These are phyloP conservation scores for Smittia sp. DNA, from an alignment of 2,888 invertebrate genomes.

Conservation along the genomic window DNA sequence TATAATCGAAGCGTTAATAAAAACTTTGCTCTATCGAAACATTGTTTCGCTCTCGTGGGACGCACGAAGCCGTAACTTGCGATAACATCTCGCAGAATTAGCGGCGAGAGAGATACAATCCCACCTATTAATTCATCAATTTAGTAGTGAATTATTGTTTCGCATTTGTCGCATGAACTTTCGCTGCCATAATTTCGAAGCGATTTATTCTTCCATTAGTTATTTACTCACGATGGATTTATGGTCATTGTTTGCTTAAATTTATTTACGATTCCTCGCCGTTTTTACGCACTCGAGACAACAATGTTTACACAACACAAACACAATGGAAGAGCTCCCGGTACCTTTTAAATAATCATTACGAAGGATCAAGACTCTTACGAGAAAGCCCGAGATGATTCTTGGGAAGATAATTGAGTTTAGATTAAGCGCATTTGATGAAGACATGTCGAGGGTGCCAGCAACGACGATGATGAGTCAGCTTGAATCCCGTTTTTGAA, in stretches of 20 bases:
- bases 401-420: no score
- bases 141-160: conserved; percentile 21
- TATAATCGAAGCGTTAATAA: not conserved
- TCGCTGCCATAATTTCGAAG: not conserved
- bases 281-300: not conserved
- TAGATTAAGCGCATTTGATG: no score
- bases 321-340: not conserved
- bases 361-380: no score
- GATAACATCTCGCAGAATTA: not conserved
- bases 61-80: conserved; percentile 1
- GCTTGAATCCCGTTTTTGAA: no score
- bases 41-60: not conserved
- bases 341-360: not conserved
- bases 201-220: conserved; percentile 25
- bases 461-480: no score
- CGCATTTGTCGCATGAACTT: conserved; percentile 9
- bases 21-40: not conserved
- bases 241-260: conserved; percentile 21
- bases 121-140: conserved; percentile 30
- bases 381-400: no score
- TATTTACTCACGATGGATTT: conserved; percentile 29
- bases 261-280: conserved; percentile 18
- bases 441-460: no score
- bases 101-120: not conserved
- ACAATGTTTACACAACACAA: not conserved